phyloP scores from a whole-genome alignment of 2,888 invertebrate genomes.

The Drosophila hamatofila region DNA sequence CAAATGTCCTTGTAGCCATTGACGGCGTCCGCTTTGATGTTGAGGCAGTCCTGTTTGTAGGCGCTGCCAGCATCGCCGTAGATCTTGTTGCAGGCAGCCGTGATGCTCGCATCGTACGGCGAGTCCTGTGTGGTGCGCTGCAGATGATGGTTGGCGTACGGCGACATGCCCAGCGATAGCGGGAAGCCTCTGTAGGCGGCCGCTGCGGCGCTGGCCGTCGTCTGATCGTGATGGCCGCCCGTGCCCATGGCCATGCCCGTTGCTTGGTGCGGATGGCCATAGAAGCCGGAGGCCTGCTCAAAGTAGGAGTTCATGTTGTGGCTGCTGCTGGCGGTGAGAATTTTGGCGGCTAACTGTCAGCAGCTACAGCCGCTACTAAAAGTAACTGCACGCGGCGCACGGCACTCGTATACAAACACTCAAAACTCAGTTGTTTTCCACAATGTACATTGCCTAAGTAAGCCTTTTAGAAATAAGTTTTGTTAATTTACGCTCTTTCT shows the following conservation, averaged over 20 bases:
- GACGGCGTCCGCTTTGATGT: constrained; percentile 86
- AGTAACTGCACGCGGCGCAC: constrained; percentile 59
- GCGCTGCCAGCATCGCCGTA: constrained; percentile 84
- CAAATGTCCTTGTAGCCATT: constrained; percentile 88
- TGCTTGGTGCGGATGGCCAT: constrained; percentile 95
- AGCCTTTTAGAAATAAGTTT: no score
- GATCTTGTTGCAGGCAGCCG: constrained; percentile 92
- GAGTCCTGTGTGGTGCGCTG: constrained; percentile 94
- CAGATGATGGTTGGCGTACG: constrained; percentile 93
- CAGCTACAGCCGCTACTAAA: constrained; percentile 66
- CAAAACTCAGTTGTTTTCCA: constrained; percentile 14
- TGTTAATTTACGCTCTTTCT: no score
- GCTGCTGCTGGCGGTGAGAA: constrained; percentile 85
- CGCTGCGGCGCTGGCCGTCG: constrained; percentile 87
- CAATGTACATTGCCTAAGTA: constrained; percentile 22
- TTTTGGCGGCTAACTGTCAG: constrained; percentile 83
- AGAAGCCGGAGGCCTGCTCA: constrained; percentile 96
- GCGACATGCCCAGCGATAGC: constrained; percentile 93
- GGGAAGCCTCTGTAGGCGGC: constrained; percentile 93
- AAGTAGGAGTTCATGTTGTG: constrained; percentile 96
- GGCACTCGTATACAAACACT: constrained; percentile 28
- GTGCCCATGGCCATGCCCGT: constrained; percentile 89
- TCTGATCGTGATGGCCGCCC: constrained; percentile 90
- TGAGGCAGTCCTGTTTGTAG: constrained; percentile 91
- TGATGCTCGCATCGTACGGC: constrained; percentile 95